Conservation (phyloP, 1,140 invertebrate genomes). For the Cylas formicarius region DNA sequence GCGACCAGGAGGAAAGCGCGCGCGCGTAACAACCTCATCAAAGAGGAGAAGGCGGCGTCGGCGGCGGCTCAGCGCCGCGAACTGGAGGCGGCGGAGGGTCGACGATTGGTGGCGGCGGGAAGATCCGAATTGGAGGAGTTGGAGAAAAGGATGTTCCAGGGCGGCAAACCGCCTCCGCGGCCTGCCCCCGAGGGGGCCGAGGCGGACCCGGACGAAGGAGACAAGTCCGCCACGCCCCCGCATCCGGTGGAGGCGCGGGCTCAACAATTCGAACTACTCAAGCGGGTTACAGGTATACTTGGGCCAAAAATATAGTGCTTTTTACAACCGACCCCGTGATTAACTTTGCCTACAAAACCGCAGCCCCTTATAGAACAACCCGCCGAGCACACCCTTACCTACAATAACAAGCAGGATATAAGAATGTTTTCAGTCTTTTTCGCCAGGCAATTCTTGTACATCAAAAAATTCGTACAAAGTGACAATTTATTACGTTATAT, state of each 20-base stretch:
- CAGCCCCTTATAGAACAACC: too few species aligned
- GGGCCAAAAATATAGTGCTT: neutral
- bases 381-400: too few species aligned
- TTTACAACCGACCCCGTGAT: too few species aligned
- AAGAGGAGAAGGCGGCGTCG: constrained; percentile 58
- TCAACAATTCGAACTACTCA: constrained; percentile 60
- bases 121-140: constrained; percentile 59
- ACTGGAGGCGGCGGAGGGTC: constrained; percentile 52
- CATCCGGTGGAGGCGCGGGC: constrained; percentile 51
- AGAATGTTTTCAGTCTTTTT: too few species aligned
- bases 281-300: constrained; percentile 58
- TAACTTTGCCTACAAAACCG: too few species aligned
- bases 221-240: constrained; percentile 32
- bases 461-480: too few species aligned
- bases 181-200: constrained; percentile 39
- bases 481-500: too few species aligned
- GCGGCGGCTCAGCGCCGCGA: constrained; percentile 56
- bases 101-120: constrained; percentile 60
- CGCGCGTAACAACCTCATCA: constrained; percentile 55
- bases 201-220: constrained; percentile 34
- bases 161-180: constrained; percentile 22
- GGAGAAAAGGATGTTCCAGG: constrained; percentile 61
- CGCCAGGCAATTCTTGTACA: too few species aligned
- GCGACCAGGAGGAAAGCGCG: constrained; percentile 59
- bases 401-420: too few species aligned